phyloP scores from a whole-genome alignment of 2,113 vertebrate genomes.

The Spea multiplicata region DNA sequence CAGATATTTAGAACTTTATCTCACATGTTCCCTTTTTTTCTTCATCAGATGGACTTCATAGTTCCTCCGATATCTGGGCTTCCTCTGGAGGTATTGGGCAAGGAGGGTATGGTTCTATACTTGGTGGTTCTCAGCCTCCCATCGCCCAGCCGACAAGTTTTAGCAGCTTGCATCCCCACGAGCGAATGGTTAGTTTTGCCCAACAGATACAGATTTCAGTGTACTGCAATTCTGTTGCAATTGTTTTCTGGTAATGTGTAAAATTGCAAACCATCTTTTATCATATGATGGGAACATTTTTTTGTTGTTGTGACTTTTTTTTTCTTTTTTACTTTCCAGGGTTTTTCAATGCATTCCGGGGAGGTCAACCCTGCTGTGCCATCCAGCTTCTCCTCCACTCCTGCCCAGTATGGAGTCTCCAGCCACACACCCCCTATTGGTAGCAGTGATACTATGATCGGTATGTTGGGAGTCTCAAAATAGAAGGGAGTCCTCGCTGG shows the following conservation, averaged over 20 bases:
- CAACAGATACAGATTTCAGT: neutral
- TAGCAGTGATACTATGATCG: constrained; percentile 81
- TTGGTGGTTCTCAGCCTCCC: constrained; percentile 82
- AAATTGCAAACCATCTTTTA: neutral
- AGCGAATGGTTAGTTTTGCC: constrained; percentile 80
- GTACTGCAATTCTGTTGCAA: neutral
- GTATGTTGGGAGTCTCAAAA: constrained; percentile 57
- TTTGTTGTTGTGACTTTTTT: neutral
- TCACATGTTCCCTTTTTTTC: neutral
- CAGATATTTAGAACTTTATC: neutral
- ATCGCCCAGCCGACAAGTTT: constrained; percentile 80
- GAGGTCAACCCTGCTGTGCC: constrained; percentile 82
- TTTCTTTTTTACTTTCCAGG: constrained; percentile 58
- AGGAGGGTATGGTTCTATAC: constrained; percentile 79
- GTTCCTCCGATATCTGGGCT: constrained; percentile 81
- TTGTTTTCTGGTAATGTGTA: neutral
- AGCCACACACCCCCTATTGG: constrained; percentile 87
- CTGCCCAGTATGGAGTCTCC: constrained; percentile 77
- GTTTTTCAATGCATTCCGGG: constrained; percentile 86
- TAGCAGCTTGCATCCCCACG: constrained; percentile 85
- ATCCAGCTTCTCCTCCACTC: constrained; percentile 76
- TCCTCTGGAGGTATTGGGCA: constrained; percentile 80
- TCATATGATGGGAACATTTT: too few relatives aligned
- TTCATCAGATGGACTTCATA: constrained; percentile 67
- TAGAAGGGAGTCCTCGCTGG: too few relatives aligned